Base-by-base conservation (phyloP, 1,140 invertebrate species). In the Plutomurus gul region DNA sequence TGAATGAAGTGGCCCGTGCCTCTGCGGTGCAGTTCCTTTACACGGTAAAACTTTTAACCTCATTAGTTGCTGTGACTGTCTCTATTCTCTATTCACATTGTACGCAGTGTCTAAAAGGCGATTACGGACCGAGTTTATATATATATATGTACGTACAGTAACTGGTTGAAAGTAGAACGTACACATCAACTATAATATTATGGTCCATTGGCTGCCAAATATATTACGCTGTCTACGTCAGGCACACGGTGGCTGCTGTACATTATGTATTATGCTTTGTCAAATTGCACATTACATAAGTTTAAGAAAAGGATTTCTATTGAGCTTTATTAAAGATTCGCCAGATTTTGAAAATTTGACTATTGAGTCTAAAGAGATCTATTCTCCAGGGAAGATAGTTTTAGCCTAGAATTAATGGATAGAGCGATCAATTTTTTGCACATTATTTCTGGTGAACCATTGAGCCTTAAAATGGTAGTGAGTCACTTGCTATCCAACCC, bases 361-460 rank as follows among this genome's bases (percentile, higher is more conserved):
- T 22, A 51, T 51, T 51, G 20, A 51, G 25, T 51, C 20, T 18
- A 10, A 51, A 51, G 46, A 16, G 11, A n/a, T 30, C 56, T 65
- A 27, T 33, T 65, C 56, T 30, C 30, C 25, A 33, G 56, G 56
- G 56, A 65, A 65, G 56, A 65, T 65, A 65, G 56, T 65, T 65
- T 65, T 65, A 65, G 56, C 56, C 36, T 30, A 65, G 56, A 65
- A 65, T 65, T 65, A 65, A 65, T 65, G 56, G 56, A 65, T 65
- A 65, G 30, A 65, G 56, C 56, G 56, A 65, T 65, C 56, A 65
- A 65, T 65, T 65, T 65, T 65, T 65, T 65, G 56, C 56, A 65
- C 56, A 65, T 65, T 65, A 65, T 65, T 65, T 36, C 56, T 65
- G 56, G 56, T 16, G 27, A 65, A 65, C 30, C 30, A 65, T 65